Evolutionary conservation across 2,888 invertebrate species (phyloP).

Genomic region (Rhingia campestris): DNA sequence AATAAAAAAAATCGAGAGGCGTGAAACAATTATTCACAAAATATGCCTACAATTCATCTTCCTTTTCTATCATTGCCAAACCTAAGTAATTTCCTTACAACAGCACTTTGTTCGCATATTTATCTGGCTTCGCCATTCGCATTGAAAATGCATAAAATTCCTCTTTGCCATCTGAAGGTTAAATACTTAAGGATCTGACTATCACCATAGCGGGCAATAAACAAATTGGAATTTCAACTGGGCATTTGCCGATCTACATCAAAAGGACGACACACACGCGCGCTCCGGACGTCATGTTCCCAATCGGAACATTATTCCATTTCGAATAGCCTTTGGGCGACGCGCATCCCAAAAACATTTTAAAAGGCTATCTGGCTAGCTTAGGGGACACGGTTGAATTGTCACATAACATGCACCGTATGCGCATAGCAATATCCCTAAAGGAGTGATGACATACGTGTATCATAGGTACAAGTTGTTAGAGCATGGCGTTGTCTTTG

Average conservation of each 20-base stretch:
- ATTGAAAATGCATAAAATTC: too few species aligned
- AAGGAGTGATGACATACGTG: slow-evolving; percentile 60
- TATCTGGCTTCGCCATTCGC: too few species aligned
- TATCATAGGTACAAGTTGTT: slow-evolving; percentile 45
- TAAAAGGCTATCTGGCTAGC: slow-evolving; percentile 14
- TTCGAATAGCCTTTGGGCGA: neutral
- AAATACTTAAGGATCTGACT: too few species aligned
- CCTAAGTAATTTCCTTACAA: too few species aligned
- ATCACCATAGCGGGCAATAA: neutral
- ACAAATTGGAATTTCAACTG: neutral
- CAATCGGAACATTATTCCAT: slow-evolving; percentile 46
- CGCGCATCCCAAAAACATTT: slow-evolving; percentile 29
- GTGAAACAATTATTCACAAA: too few species aligned
- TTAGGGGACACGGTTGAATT: slow-evolving; percentile 31
- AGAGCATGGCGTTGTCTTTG: slow-evolving; percentile 17
- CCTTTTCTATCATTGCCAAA: too few species aligned
- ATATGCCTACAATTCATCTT: too few species aligned
- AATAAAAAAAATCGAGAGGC: too few species aligned
- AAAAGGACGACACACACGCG: slow-evolving; percentile 40
- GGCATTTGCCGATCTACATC: slow-evolving; percentile 28
- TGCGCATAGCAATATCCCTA: slow-evolving; percentile 44
- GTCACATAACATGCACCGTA: slow-evolving; percentile 40
- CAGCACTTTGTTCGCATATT: too few species aligned
- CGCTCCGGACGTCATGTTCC: slow-evolving; percentile 58
- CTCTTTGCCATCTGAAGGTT: too few species aligned